phyloP scores from a whole-genome alignment of 2,888 invertebrate genomes.

The Timandra comae region DNA sequence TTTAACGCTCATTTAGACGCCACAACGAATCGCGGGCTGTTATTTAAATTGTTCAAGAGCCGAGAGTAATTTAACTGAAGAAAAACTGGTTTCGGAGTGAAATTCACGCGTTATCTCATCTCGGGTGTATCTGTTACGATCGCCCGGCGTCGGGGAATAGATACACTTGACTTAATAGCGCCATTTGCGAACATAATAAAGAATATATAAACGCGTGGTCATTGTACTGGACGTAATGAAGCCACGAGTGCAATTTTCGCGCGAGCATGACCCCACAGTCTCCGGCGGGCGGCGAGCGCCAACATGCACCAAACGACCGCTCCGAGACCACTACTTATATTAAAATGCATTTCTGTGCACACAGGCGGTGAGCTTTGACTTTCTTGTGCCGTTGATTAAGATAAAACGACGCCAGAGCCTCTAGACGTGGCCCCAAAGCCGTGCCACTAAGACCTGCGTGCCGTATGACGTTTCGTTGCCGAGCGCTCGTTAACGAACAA shows the following conservation, averaged over 20 bases:
- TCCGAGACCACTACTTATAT: slow-evolving; percentile 47
- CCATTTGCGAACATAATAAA: slow-evolving; percentile 33
- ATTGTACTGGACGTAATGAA: slow-evolving; percentile 49
- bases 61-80: slow-evolving; percentile 44
- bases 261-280: slow-evolving; percentile 37
- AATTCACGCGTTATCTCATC: slow-evolving; percentile 49
- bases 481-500: slow-evolving; percentile 57
- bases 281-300: no score
- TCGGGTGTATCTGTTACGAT: slow-evolving; percentile 32
- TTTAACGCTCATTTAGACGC: slow-evolving; percentile 45
- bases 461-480: slow-evolving; percentile 25
- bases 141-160: slow-evolving; percentile 31
- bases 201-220: slow-evolving; percentile 40
- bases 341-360: slow-evolving; percentile 60
- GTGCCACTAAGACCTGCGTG: background rate
- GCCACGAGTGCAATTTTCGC: slow-evolving; percentile 52
- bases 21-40: slow-evolving; percentile 46
- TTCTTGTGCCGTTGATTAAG: slow-evolving; percentile 49
- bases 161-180: slow-evolving; percentile 35
- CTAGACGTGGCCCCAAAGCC: background rate
- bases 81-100: slow-evolving; percentile 48
- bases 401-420: slow-evolving; percentile 28
- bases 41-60: slow-evolving; percentile 54
- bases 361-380: slow-evolving; percentile 59
- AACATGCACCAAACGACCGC: slow-evolving; percentile 55